These are phyloP conservation scores for Coreoperca whiteheadi DNA, from an alignment of 2,113 vertebrate species.

Conservation along the genomic window DNA sequence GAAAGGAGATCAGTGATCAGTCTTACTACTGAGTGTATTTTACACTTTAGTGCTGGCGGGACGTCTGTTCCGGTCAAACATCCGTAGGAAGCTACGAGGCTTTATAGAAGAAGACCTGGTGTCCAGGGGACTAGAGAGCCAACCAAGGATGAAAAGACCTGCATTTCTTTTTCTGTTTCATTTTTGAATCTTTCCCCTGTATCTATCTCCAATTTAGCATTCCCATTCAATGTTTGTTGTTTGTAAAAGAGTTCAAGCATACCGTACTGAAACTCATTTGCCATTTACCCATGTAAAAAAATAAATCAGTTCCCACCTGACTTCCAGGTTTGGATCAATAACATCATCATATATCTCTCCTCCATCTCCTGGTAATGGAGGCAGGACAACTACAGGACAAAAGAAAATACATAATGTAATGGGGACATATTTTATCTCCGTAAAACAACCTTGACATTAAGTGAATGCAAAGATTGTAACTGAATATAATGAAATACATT, in stretches of 20 bases:
- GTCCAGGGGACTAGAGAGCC: conserved; percentile 81
- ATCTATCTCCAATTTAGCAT: background rate
- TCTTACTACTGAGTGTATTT: conserved; percentile 91
- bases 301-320: conserved; percentile 79
- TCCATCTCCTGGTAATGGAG: conserved; percentile 80
- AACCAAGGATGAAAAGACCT: conserved; percentile 52
- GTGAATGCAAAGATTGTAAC: background rate
- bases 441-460: background rate
- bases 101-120: conserved; percentile 82
- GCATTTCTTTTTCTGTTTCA: conserved; percentile 21
- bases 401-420: background rate
- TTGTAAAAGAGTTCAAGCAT: background rate
- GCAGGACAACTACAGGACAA: conserved; percentile 82
- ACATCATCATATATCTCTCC: conserved; percentile 93
- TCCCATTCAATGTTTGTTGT: background rate
- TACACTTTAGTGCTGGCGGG: conserved; percentile 86
- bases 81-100: conserved; percentile 89
- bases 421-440: background rate
- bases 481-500: background rate
- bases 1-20: conserved; percentile 62
- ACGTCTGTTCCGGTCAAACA: conserved; percentile 90
- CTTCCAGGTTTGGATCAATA: conserved; percentile 81
- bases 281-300: background rate
- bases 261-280: background rate
- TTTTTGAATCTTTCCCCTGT: background rate